These are phyloP conservation scores for Entelurus aequoreus DNA, from an alignment of 2,113 vertebrate species.

Conservation along the genomic window DNA sequence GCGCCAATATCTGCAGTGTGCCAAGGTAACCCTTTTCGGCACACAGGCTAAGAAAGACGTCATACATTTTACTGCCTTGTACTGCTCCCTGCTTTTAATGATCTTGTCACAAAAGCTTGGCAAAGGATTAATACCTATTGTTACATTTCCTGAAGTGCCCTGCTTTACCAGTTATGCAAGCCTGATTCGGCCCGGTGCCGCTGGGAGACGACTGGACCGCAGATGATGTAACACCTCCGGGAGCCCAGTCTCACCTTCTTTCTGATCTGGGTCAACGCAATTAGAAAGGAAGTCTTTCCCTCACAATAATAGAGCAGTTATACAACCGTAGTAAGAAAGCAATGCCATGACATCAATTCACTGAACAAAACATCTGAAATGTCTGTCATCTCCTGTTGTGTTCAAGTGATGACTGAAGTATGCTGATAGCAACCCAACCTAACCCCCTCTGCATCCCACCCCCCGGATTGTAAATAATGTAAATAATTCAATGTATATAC, in stretches of 20 bases:
- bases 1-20: too few species aligned
- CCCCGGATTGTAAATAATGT: too few species aligned
- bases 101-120: background rate
- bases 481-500: too few species aligned
- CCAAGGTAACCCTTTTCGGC: too few species aligned
- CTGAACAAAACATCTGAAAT: background rate
- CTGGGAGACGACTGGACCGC: constrained; percentile 28
- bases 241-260: constrained; percentile 58
- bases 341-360: background rate
- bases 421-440: too few species aligned
- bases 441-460: too few species aligned
- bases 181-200: constrained; percentile 4
- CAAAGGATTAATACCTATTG: background rate
- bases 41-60: too few species aligned
- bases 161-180: constrained; percentile 46
- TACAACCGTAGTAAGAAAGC: constrained; percentile 10
- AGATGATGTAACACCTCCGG: constrained; percentile 59
- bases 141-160: background rate
- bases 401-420: too few species aligned
- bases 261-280: constrained; percentile 60
- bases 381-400: background rate
- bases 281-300: constrained; percentile 43
- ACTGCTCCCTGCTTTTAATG: too few species aligned
- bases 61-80: too few species aligned
- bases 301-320: constrained; percentile 42